Conservation (phyloP, 2,888 invertebrate species). For the Rhogogaster chlorosoma region DNA sequence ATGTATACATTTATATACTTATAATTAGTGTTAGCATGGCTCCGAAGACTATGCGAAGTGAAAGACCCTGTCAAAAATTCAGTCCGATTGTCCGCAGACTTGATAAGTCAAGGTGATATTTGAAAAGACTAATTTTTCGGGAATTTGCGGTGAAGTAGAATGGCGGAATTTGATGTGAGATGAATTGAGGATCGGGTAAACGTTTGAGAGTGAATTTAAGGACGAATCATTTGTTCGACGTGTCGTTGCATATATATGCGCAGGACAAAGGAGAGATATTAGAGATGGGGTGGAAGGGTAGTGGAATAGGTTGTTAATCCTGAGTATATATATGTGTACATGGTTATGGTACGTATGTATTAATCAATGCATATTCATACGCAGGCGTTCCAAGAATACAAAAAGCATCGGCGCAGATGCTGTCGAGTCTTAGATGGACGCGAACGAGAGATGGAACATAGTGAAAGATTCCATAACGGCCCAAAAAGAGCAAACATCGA, state of each 20-base stretch:
- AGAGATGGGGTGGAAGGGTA: neutral
- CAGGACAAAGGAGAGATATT: neutral
- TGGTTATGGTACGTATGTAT: conserved; percentile 58
- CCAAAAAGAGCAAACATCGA: conserved; percentile 60
- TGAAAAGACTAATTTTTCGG: neutral
- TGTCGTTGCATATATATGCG: neutral
- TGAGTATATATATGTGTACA: neutral
- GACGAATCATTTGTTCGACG: neutral
- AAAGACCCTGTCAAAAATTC: neutral
- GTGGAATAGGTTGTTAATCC: conserved; percentile 9
- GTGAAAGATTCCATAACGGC: conserved; percentile 60
- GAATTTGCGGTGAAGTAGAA: neutral
- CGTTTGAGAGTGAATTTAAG: neutral
- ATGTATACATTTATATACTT: neutral
- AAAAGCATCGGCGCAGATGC: conserved; percentile 56
- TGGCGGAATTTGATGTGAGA: neutral
- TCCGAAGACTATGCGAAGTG: neutral
- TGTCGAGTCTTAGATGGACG: conserved; percentile 38
- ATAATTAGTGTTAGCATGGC: neutral
- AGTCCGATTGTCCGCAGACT: neutral
- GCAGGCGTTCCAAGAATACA: conserved; percentile 65
- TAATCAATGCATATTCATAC: conserved; percentile 70
- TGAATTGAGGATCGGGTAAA: neutral
- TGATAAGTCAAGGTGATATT: neutral
- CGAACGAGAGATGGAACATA: conserved; percentile 46